Evolutionary conservation across 2,113 vertebrate species (phyloP).

Genomic region (Sus scrofa): DNA sequence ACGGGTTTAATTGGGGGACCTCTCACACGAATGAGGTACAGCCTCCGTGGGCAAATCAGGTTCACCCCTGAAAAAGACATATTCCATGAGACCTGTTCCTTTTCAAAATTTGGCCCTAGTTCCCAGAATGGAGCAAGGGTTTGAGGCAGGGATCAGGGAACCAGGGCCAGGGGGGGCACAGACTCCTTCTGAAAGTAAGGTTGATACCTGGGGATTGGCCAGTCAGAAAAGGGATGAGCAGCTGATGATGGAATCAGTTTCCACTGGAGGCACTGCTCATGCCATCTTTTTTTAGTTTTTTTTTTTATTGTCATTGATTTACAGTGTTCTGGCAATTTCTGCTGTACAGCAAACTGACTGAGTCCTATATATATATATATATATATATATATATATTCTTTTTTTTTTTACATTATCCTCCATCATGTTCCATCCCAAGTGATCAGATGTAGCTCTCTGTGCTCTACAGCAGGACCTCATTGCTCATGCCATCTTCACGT

Average conservation of each 20-base stretch:
- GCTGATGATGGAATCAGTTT: rapidly evolving
- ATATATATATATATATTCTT: too few species aligned
- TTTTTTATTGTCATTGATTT: too few species aligned
- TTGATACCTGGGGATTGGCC: rapidly evolving
- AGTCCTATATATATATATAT: too few species aligned
- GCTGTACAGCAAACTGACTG: too few species aligned
- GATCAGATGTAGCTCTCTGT: too few species aligned
- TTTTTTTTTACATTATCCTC: too few species aligned
- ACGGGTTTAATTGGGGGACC: rapidly evolving
- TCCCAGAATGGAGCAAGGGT: not conserved
- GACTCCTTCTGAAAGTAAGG: not conserved
- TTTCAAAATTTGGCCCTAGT: not conserved
- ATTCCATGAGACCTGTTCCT: not conserved
- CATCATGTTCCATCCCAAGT: too few species aligned
- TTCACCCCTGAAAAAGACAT: too few species aligned
- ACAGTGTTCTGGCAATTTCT: too few species aligned
- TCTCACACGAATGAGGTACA: not conserved
- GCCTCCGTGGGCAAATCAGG: not conserved
- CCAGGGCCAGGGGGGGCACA: rapidly evolving
- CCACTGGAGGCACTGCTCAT: rapidly evolving
- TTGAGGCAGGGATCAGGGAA: rapidly evolving
- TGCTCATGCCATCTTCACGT: rapidly evolving
- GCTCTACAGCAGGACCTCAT: too few species aligned
- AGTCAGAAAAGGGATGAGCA: rapidly evolving
- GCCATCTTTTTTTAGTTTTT: not conserved